Evolutionary conservation across 2,888 invertebrate species (phyloP), one percentile per base, ranked within the genome.

Genomic region (Pseudoips prasinana): DNA sequence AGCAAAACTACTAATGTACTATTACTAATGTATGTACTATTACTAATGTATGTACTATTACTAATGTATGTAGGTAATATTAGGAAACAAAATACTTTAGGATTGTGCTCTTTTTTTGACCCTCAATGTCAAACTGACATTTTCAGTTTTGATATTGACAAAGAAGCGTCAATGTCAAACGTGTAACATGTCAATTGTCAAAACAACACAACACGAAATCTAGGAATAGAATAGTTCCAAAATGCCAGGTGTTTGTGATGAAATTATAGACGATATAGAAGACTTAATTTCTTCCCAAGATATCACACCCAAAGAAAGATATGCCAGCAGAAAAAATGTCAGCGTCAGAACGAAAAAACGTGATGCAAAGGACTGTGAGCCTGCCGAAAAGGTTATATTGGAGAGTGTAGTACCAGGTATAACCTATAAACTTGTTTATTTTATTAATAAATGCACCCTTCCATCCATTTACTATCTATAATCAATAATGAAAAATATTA

Each of bases 251-350:
- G 89, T 88, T 39, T 92, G 92, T 68, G 89, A 87, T 57, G 94
- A 94, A 83, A 91, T 92, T 57, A 92, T 96, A 50, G 94, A 93
- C 35, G 96, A 96, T 80, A 96, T 96, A 43, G 96, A 96, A 80
- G 96, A 96, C 89, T 85, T 96, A 58, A 94, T 96, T 81, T 93
- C 93, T 10, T 90, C 94, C 0, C 93, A 95, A 55, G 95, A 95
- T 65, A 92, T 95, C 14, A 93, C 93, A 19, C 95, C 95, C 0
- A 94, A 94, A 64, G 93, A 94, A 56, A 89, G 95, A 48, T 95
- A 95, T 58, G 91, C 92, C 29, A 92, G 90, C 51, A 90, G 93
- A 46, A 94, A 93, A 63, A 90, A 84, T 71, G 92, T 95, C 0
- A 94, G 90, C 41, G 89, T 94, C 6, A 90, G 94, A 29, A 91